phyloP scores from a whole-genome alignment of 1,140 invertebrate genomes.

The Eubasilissa regina region DNA sequence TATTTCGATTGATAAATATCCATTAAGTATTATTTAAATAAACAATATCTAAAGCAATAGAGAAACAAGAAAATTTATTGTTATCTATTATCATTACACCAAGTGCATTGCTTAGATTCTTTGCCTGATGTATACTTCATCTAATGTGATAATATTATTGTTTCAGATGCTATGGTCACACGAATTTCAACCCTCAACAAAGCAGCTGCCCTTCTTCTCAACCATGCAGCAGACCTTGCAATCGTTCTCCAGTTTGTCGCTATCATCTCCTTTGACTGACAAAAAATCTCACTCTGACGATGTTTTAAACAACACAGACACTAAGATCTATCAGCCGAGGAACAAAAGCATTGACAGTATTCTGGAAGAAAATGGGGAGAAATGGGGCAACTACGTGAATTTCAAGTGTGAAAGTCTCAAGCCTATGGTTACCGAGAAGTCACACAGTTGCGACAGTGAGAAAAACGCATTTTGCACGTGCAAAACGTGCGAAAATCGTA shows the following conservation, averaged over 20 bases:
- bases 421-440: constrained; percentile 55
- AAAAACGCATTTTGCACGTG: constrained; percentile 49
- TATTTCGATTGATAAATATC: too few relatives aligned
- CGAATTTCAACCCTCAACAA: constrained; percentile 56
- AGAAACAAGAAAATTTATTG: too few relatives aligned
- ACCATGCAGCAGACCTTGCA: constrained; percentile 58
- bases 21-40: too few relatives aligned
- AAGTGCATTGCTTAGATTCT: too few relatives aligned
- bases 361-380: constrained; percentile 54
- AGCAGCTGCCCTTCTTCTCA: constrained; percentile 53
- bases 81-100: too few relatives aligned
- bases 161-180: constrained; percentile 60
- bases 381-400: constrained; percentile 59
- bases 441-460: constrained; percentile 52
- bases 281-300: constrained; percentile 57
- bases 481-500: constrained; percentile 47
- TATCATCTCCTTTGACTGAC: constrained; percentile 46
- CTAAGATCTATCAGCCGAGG: constrained; percentile 41
- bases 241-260: constrained; percentile 57
- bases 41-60: too few relatives aligned
- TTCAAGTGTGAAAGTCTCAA: constrained; percentile 56
- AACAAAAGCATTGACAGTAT: constrained; percentile 59
- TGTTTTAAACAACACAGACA: constrained; percentile 47
- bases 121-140: too few relatives aligned
- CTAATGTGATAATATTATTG: constrained; percentile 5